phyloP scores from a whole-genome alignment of 1,140 invertebrate genomes.

The Diorhabda carinulata region DNA sequence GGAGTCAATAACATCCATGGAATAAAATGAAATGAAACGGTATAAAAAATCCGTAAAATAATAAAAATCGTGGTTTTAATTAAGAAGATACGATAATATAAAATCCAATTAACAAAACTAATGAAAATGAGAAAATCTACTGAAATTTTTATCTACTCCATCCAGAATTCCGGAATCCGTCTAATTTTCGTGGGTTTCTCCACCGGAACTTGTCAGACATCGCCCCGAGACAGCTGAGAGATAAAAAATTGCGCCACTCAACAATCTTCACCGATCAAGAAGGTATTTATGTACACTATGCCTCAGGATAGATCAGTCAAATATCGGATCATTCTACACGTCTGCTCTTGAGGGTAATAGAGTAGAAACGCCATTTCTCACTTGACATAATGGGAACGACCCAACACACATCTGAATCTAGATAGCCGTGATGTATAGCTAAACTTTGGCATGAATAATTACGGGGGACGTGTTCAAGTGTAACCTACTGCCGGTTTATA shows the following conservation, averaged over 20 bases:
- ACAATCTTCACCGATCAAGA: background rate
- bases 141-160: too few species aligned
- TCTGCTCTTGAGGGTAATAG: conserved; percentile 10
- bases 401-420: conserved; percentile 13
- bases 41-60: too few species aligned
- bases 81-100: too few species aligned
- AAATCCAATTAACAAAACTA: too few species aligned
- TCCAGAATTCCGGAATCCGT: too few species aligned
- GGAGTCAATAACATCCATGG: too few species aligned
- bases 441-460: conserved; percentile 16
- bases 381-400: conserved; percentile 7
- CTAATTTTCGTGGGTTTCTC: too few species aligned
- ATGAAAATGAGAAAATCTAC: too few species aligned
- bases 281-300: background rate
- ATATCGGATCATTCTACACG: conserved; percentile 11
- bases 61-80: too few species aligned
- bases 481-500: background rate
- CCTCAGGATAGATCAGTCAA: conserved; percentile 5
- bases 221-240: too few species aligned
- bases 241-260: background rate
- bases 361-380: conserved; percentile 9
- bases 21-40: too few species aligned
- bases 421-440: conserved; percentile 16
- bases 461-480: conserved; percentile 10
- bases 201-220: too few species aligned